Evolutionary conservation across 2,888 invertebrate species (phyloP).

Genomic region (Drosophila planitibia): DNA sequence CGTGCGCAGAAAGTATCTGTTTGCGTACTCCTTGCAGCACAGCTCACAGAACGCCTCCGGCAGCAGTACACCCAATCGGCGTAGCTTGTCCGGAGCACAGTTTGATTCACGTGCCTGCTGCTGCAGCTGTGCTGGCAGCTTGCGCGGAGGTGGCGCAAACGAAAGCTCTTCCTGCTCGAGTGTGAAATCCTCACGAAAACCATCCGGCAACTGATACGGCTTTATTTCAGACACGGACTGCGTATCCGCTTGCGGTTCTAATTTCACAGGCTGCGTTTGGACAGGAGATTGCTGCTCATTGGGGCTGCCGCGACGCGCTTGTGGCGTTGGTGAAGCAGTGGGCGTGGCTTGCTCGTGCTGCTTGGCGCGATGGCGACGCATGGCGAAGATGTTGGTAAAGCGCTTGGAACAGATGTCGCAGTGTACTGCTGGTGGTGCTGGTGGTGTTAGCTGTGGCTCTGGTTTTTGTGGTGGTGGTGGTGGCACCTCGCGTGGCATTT

Average conservation of each 20-base stretch:
- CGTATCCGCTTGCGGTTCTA: constrained; percentile 42
- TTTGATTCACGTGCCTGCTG: constrained; percentile 90
- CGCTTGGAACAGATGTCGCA: constrained; percentile 91
- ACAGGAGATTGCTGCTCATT: constrained; percentile 31
- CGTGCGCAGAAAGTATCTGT: constrained; percentile 95
- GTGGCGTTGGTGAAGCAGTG: constrained; percentile 42
- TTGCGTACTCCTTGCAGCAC: constrained; percentile 96
- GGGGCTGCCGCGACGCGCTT: constrained; percentile 49
- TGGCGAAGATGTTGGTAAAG: constrained; percentile 90
- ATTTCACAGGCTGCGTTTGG: constrained; percentile 41
- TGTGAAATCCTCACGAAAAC: constrained; percentile 85
- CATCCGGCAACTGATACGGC: constrained; percentile 84
- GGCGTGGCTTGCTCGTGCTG: constrained; percentile 86
- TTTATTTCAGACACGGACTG: constrained; percentile 38
- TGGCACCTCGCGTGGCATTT: constrained; percentile 51
- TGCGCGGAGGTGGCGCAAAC: constrained; percentile 87
- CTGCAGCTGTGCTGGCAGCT: constrained; percentile 88
- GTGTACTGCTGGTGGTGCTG: constrained; percentile 84
- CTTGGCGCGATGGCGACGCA: constrained; percentile 90
- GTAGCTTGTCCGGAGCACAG: constrained; percentile 90
- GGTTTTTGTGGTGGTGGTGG: constrained; percentile 48
- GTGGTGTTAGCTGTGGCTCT: constrained; percentile 53
- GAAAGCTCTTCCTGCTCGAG: constrained; percentile 85
- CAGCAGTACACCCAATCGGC: constrained; percentile 92
- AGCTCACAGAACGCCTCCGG: constrained; percentile 97